These are phyloP conservation scores for Sarcophaga subvicina DNA, from an alignment of 2,888 invertebrate species.

Conservation along the genomic window DNA sequence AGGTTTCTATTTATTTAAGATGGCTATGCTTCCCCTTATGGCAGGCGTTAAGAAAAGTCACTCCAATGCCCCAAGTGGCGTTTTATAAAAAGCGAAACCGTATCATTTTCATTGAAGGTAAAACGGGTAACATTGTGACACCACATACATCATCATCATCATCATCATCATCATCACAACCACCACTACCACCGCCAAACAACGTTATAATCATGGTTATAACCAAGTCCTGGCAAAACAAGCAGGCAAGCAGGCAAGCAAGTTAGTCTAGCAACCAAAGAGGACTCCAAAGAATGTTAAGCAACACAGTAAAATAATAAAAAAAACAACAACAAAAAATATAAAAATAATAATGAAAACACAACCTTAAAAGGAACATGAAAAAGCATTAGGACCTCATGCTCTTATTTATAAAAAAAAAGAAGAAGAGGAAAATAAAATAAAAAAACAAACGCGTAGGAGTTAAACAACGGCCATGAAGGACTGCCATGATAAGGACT, in stretches of 20 bases:
- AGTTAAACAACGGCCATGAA: background rate
- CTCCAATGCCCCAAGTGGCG: slow-evolving; percentile 45
- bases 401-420: no score
- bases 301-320: slow-evolving; percentile 2
- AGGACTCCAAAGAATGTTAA: background rate
- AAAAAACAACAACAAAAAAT: background rate
- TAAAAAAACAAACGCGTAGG: slow-evolving; percentile 7
- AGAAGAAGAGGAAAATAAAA: background rate
- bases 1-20: background rate
- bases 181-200: no score
- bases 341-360: no score
- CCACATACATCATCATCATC: slow-evolving; percentile 31
- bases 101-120: slow-evolving; percentile 33
- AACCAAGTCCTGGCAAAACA: slow-evolving; percentile 25
- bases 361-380: no score
- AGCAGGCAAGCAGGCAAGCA: no score
- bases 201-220: background rate
- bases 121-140: slow-evolving; percentile 26
- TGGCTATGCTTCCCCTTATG: slow-evolving; percentile 3
- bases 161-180: background rate
- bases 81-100: slow-evolving; percentile 24
- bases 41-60: slow-evolving; percentile 41
- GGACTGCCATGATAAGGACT: background rate
- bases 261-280: no score
- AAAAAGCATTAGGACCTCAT: no score